Base-by-base conservation (phyloP, 2,888 invertebrate genomes). In the Sminthurinus aureus region DNA sequence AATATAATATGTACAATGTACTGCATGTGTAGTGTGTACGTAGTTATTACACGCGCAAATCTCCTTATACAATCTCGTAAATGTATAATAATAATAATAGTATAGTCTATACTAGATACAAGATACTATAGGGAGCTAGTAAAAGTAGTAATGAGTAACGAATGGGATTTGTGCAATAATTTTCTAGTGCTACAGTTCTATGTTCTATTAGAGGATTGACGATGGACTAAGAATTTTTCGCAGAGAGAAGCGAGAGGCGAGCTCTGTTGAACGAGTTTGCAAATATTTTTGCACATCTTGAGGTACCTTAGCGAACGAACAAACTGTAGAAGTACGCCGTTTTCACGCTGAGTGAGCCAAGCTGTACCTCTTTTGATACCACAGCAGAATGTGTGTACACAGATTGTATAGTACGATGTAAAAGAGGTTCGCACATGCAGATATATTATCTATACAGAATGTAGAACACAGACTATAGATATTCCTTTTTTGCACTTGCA, bases 281-380 rank as follows among this genome's bases (percentile, higher is more conserved):
- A 81, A 81, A 81, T 81, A 52, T 81, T 81, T 81, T 81, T 73
- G 80, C 71, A n/a, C n/a, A 71, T 22, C 58, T 51, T 71, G 71
- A 24, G 50, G 73, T 81, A 69, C 73, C 50, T 58, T 58, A 81
- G 2, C 24, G 52, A 38, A 38, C 38, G 38, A 38, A 38, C 38
- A 38, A 38, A 38, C 38, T 38, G 38, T 38, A 4, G 3, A 71
- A 81, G 80, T 81, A 81, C 80, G 22, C 71, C 18, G 18, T 73
- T 81, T 64, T 58, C 22, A 73, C 80, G 71, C 73, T 73, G 26
- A 58, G 80, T 69, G 79, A 69, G 69, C 51, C n/a, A 50, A 67
- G 20, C n/a, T 66, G 66, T 13, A 24, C 69, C 51, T 73, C 80
- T 15, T 67, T 79, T 22, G 69, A 22, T 51, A 13, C 8, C 22